These are phyloP conservation scores for Myodes glareolus DNA, from an alignment of 2,113 vertebrate species.

Conservation along the genomic window DNA sequence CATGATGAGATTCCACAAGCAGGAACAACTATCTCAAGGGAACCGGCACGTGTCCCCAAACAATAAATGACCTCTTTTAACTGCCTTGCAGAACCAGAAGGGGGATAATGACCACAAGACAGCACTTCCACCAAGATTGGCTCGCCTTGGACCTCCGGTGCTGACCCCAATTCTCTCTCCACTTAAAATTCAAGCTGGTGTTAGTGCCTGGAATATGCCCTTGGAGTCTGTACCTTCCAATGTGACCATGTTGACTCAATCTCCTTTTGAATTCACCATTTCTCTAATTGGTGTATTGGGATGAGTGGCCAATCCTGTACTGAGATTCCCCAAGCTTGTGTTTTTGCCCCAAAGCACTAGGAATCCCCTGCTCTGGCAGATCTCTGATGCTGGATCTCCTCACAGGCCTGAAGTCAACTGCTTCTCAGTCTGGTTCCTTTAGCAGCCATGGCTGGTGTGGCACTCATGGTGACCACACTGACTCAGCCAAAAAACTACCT, in stretches of 20 bases:
- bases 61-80: background rate
- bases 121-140: background rate
- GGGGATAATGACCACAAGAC: background rate
- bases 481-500: background rate
- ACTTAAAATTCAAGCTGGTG: background rate
- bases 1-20: background rate
- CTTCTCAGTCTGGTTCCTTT: background rate
- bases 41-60: background rate
- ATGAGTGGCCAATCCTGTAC: background rate
- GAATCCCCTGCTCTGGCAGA: too few relatives aligned
- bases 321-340: background rate
- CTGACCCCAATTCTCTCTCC: background rate
- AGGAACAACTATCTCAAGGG: background rate
- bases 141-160: background rate
- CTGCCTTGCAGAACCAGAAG: background rate
- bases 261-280: background rate
- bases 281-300: background rate
- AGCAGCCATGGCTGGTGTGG: too few relatives aligned
- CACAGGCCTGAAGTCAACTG: background rate
- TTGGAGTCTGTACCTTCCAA: too few relatives aligned
- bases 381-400: background rate
- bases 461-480: background rate
- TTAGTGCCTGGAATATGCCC: background rate
- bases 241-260: background rate
- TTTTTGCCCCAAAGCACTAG: background rate